Base-by-base conservation (phyloP, 2,797 vertebrate genomes). In the Pseudochromis fuscus region DNA sequence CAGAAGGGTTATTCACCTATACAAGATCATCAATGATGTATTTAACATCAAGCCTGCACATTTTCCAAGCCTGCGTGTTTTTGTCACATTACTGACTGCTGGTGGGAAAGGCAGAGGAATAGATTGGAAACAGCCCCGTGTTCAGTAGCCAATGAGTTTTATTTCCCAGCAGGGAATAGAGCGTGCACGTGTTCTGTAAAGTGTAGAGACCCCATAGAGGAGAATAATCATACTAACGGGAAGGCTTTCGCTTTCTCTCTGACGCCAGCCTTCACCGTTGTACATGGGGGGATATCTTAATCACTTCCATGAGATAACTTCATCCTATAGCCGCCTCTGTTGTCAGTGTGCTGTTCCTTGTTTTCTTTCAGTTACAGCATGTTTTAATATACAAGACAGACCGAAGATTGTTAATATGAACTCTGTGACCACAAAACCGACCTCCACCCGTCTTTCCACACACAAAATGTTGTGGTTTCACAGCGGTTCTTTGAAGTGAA, bases 401-500 rank as follows among this genome's bases (percentile, higher is more conserved):
- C 91, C 84, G 93, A 84, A 87, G 63, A 62, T 73, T 72, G 85
- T 90, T 82, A 85, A 89, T 82, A 78, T 82, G 74, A 89, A 81
- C 63, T 72, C 35, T 49, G 15, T 40, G 48, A 65, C 71, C n/a
- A 66, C 63, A 77, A 80, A 64, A 49, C n/a, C 19, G 27, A 85
- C 65, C 66, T 81, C 77, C 51, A 45, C 49, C 77, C 84, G 63
- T 73, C 59, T 63, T 67, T 60, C 55, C 40, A 45, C 50, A 59
- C 55, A 74, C 7, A 51, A 46, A 48, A 65, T 31, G 33, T 53
- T 40, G 45, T 21, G 58, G 50, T 68, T 68, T 62, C 24, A 46
- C 55, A 16, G 44, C 50, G 56, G 25, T 24, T 27, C 67, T 81
- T 84, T 79, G 42, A 81, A 71, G 60, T 75, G 7, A 71, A 52